Evolutionary conservation across 2,888 invertebrate species (phyloP).

Genomic region (Drosophila mayaguana): DNA sequence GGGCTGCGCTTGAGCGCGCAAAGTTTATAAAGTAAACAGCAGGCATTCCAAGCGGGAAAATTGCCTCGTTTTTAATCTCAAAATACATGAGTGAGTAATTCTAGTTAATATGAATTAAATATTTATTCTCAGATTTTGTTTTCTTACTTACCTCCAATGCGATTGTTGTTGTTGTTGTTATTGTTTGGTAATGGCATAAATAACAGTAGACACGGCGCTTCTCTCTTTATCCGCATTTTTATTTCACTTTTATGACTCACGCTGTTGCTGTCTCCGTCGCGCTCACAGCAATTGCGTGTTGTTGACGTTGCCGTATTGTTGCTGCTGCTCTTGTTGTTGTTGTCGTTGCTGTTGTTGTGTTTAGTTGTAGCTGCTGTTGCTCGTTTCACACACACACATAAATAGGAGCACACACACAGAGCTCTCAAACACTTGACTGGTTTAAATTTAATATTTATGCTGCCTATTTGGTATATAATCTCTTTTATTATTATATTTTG

Average conservation of each 20-base stretch:
- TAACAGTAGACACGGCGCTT: constrained; percentile 88
- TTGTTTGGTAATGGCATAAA: constrained; percentile 86
- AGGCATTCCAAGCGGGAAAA: constrained; percentile 70
- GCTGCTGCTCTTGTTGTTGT: constrained; percentile 49
- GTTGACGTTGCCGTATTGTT: constrained; percentile 73
- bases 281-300: constrained; percentile 76
- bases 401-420: constrained; percentile 25
- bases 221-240: constrained; percentile 89
- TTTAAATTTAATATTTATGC: constrained; percentile 57
- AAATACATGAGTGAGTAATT: constrained; percentile 53
- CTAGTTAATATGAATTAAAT: constrained; percentile 23
- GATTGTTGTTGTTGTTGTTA: constrained; percentile 58
- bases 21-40: constrained; percentile 67
- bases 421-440: constrained; percentile 56
- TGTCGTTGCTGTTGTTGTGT: constrained; percentile 36
- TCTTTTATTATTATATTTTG: constrained; percentile 47
- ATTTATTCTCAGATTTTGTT: constrained; percentile 26
- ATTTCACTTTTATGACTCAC: constrained; percentile 86
- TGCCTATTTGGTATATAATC: constrained; percentile 58
- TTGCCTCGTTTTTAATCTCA: constrained; percentile 41
- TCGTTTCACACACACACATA: constrained; percentile 60
- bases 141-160: constrained; percentile 69
- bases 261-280: constrained; percentile 82
- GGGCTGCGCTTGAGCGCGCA: constrained; percentile 63
- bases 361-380: constrained; percentile 55